Conservation (phyloP, 2,888 invertebrate species). For the Andrena trimmerana region DNA sequence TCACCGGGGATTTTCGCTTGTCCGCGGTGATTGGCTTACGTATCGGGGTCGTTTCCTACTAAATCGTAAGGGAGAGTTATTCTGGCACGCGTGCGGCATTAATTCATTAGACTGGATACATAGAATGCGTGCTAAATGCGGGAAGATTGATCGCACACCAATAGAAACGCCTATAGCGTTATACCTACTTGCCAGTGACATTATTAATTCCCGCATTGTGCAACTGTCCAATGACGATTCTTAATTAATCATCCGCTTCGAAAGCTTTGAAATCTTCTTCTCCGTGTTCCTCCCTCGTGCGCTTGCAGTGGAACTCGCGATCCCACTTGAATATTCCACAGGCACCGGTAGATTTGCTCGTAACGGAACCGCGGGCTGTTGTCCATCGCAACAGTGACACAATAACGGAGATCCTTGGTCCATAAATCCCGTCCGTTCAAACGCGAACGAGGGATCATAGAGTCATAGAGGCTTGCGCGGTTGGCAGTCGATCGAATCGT, state of each 20-base stretch:
- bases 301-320: slow-evolving; percentile 1
- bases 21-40: slow-evolving; percentile 1
- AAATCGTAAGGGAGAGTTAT: neutral
- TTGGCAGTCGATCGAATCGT: slow-evolving; percentile 45
- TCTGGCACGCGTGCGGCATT: no score
- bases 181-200: no score
- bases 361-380: slow-evolving; percentile 16
- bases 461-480: slow-evolving; percentile 4
- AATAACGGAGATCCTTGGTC: slow-evolving; percentile 12
- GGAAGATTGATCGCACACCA: no score
- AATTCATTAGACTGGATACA: no score
- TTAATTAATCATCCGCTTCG: no score
- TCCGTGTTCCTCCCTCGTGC: no score
- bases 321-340: slow-evolving; percentile 2
- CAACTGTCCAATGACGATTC: no score
- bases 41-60: neutral
- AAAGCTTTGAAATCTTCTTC: no score
- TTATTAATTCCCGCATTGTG: no score
- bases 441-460: neutral
- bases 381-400: slow-evolving; percentile 6
- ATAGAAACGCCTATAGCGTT: no score
- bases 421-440: slow-evolving; percentile 4
- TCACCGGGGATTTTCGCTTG: slow-evolving; percentile 8
- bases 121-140: no score
- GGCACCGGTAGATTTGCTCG: neutral